A percentile compares a stretch with the other conserved stretches of the same genome.
phyloP scores from a whole-genome alignment of 1,140 invertebrate genomes.

The Zaprionus gabonicus region DNA sequence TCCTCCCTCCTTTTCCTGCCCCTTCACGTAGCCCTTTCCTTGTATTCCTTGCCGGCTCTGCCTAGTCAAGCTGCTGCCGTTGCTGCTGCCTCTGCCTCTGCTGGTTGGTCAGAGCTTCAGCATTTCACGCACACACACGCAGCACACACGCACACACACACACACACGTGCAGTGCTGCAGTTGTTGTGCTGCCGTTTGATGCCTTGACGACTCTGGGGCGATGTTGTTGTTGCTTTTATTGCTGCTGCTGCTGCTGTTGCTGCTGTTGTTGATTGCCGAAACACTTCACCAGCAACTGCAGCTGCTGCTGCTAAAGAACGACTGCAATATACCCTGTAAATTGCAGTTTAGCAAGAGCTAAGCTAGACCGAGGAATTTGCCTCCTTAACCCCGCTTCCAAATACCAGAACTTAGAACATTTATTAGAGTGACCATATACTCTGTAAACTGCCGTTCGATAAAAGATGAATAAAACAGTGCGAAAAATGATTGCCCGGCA shows the following conservation, averaged over 20 bases:
- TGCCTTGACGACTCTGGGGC: slow-evolving; percentile 21
- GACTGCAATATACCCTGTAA: not conserved
- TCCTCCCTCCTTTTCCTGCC: not conserved
- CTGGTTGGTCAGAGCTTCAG: slow-evolving; percentile 40
- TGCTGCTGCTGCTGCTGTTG: not conserved
- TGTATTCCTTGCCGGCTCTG: too few species aligned
- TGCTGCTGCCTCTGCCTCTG: slow-evolving; percentile 1
- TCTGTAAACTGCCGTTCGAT: too few species aligned
- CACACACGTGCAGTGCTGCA: slow-evolving; percentile 52
- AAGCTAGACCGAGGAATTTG: not conserved
- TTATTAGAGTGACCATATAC: too few species aligned
- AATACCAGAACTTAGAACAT: too few species aligned
- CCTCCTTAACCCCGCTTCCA: too few species aligned
- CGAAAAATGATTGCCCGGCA: too few species aligned
- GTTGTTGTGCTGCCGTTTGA: slow-evolving; percentile 55
- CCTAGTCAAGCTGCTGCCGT: not conserved
- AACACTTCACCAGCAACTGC: slow-evolving; percentile 20
- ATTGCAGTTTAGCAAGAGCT: not conserved
- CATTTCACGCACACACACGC: slow-evolving; percentile 12
- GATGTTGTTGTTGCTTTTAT: slow-evolving; percentile 29
- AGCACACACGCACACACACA: slow-evolving; percentile 18
- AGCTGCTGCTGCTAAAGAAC: not conserved
- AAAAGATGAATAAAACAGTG: too few species aligned
- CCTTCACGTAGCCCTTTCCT: too few species aligned
- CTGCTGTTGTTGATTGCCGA: slow-evolving; percentile 49